These are phyloP conservation scores for Pseudachorutes palmiensis DNA, from an alignment of 1,140 invertebrate species.

Conservation along the genomic window DNA sequence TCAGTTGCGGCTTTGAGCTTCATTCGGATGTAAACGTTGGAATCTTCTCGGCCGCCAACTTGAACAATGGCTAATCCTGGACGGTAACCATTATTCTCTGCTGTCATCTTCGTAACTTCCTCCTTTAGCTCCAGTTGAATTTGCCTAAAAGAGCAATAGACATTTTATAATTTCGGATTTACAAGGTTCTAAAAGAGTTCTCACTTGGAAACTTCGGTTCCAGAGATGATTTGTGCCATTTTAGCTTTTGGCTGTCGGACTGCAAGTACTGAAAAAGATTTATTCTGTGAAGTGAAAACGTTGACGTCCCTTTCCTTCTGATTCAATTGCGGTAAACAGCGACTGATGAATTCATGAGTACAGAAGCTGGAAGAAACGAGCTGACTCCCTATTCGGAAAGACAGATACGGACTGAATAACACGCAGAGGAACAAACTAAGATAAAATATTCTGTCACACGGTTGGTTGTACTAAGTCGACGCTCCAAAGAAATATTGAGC, in stretches of 20 bases:
- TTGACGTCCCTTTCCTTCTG: too few species aligned
- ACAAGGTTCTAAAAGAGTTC: constrained; percentile 24
- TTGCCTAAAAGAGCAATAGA: constrained; percentile 50
- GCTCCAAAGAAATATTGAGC: too few species aligned
- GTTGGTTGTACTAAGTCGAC: too few species aligned
- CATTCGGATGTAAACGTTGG: constrained; percentile 98
- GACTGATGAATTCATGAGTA: too few species aligned
- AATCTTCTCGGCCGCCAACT: constrained; percentile 90
- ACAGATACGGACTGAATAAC: too few species aligned
- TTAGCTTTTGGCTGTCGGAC: background rate
- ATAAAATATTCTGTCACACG: too few species aligned
- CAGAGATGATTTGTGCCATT: constrained; percentile 52
- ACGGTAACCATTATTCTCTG: constrained; percentile 53
- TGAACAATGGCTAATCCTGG: constrained; percentile 76
- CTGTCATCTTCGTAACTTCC: constrained; percentile 56
- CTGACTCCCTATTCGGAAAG: too few species aligned
- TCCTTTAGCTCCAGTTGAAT: constrained; percentile 60
- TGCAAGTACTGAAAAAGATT: too few species aligned
- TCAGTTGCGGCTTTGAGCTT: constrained; percentile 87
- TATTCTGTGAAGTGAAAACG: too few species aligned
- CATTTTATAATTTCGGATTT: constrained; percentile 15
- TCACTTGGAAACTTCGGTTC: constrained; percentile 56
- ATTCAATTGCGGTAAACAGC: too few species aligned
- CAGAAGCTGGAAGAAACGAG: too few species aligned
- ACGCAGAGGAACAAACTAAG: too few species aligned